These are phyloP conservation scores for Rachycentron canadum DNA, from an alignment of 2,797 vertebrate species.

Conservation along the genomic window DNA sequence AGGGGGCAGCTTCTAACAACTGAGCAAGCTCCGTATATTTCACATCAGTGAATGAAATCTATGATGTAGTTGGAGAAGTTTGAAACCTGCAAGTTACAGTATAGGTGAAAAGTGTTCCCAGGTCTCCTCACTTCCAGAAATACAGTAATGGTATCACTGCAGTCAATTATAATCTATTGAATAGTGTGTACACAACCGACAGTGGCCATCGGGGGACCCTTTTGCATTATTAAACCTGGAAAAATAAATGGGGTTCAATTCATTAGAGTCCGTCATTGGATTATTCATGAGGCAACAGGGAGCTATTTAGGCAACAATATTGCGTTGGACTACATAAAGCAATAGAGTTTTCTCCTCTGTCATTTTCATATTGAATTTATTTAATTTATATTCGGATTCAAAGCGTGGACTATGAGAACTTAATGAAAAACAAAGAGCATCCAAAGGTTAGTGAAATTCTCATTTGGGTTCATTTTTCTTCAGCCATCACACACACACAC, in stretches of 20 bases:
- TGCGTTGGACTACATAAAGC: constrained; percentile 3
- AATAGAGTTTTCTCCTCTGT: constrained; percentile 13
- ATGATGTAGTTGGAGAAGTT: background rate
- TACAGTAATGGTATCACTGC: constrained; percentile 6
- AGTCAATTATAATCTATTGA: constrained; percentile 44
- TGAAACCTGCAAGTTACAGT: background rate
- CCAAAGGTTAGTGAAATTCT: constrained; percentile 27
- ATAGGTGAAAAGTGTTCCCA: too few relatives aligned
- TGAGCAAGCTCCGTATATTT: too few relatives aligned
- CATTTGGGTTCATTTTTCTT: constrained; percentile 10
- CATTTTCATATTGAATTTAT: constrained; percentile 41
- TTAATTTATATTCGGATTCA: constrained; percentile 18
- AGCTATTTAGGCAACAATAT: constrained; percentile 37
- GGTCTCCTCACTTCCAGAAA: background rate
- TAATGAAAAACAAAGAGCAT: constrained; percentile 25
- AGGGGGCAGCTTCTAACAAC: too few relatives aligned
- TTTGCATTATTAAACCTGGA: constrained; percentile 59
- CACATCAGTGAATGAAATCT: background rate
- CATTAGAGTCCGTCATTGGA: constrained; percentile 36
- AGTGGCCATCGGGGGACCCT: background rate
- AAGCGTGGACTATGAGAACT: constrained; percentile 3
- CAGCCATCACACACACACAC: background rate
- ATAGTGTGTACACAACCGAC: constrained; percentile 25
- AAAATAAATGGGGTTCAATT: constrained; percentile 46
- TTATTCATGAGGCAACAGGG: constrained; percentile 61